Base-by-base conservation (phyloP, 2,113 vertebrate species). In the Cyphomyrus plagiostoma region DNA sequence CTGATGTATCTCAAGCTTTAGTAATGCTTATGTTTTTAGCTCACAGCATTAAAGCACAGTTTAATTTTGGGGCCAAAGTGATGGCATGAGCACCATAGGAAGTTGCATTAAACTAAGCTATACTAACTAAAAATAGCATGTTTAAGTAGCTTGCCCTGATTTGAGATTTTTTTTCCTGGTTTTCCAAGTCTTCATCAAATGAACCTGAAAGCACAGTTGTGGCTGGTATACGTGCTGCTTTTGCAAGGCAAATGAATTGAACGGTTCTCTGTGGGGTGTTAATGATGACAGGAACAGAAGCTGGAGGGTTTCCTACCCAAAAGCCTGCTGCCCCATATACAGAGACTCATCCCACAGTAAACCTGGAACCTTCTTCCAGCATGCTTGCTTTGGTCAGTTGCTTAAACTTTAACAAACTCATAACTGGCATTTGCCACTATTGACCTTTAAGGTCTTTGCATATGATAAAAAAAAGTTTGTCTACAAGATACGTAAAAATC, bases 121-220 rank as follows among this genome's bases (percentile, higher is more conserved):
- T 66, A 82, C 70, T 6, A 49, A 80, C 83, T 80, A 46, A 45
- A 84, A n/a, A 49, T 56, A 89, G 39, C 74, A 21, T 52, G 21
- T 46, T 56, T 89, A 62, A 89, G 23, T 46, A 46, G 74, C 42
- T 42, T 84, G 80, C 50, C 88, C 88, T 89, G 88, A 85, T 89
- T 80, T 53, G 13, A 52, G 19, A 42, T 52, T 84, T 84, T 80
- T 77, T 26, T 46, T 66, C 62, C 23, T 49, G 42, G 30, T 56
- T 70, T 26, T 88, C 56, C 58, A 70, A 74, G 45, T 11, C 21
- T 83, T n/a, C 23, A 89, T 84, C 46, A 89, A 9, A 70, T 26
- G 50, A n/a, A 45, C 30, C 30, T 85, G 52, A 46, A 82, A 84
- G 42, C 88, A 46, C 88, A 62, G 39, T 83, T 35, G 80, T 53